These are phyloP conservation scores for Aphidius colemani DNA, from an alignment of 2,888 invertebrate species.

Conservation along the genomic window DNA sequence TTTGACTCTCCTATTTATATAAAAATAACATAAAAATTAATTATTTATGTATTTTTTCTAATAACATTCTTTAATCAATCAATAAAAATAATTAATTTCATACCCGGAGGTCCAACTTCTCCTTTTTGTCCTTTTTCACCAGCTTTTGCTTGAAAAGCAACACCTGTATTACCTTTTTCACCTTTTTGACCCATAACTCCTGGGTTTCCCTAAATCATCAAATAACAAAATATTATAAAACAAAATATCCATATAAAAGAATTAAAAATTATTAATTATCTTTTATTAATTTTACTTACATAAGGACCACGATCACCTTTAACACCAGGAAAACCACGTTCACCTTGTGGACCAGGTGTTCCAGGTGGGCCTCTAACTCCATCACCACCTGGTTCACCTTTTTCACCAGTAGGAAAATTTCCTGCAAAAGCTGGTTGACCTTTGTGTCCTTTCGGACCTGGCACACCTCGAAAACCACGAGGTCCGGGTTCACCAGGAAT, in stretches of 20 bases:
- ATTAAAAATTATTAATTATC: constrained; percentile 2
- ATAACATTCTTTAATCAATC: no score
- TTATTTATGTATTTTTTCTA: no score
- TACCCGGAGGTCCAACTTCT: constrained; percentile 58
- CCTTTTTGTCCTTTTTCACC: constrained; percentile 73
- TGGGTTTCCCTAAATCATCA: constrained; percentile 66
- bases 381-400: constrained; percentile 81
- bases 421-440: constrained; percentile 80
- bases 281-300: constrained; percentile 58
- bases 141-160: constrained; percentile 66
- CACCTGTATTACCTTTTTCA: constrained; percentile 67
- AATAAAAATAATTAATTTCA: neutral
- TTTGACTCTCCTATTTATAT: neutral
- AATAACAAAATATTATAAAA: constrained; percentile 8
- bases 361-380: constrained; percentile 74
- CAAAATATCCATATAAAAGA: constrained; percentile 22
- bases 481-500: constrained; percentile 74
- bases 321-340: constrained; percentile 65
- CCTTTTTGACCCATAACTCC: constrained; percentile 76
- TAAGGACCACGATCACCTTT: constrained; percentile 68
- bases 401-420: constrained; percentile 76
- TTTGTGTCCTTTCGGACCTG: constrained; percentile 76
- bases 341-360: constrained; percentile 68
- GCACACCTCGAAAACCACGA: constrained; percentile 72
- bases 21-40: no score